A percentile compares a stretch with the other conserved stretches of the same genome.
phyloP scores from a whole-genome alignment of 1,140 invertebrate genomes.

The Drosophila athabasca region DNA sequence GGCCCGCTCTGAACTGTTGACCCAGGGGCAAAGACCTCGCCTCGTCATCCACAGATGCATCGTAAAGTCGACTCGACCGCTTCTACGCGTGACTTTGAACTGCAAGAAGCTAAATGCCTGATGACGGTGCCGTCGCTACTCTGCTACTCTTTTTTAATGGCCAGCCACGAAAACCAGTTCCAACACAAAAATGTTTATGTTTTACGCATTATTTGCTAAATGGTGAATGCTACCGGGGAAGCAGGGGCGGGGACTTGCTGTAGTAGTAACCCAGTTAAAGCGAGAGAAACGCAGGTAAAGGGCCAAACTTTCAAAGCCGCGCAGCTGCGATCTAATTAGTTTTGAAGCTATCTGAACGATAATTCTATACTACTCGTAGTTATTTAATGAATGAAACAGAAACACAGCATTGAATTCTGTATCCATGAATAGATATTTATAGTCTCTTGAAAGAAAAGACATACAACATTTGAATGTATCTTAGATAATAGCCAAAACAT shows the following conservation, averaged over 20 bases:
- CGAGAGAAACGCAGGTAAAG: conserved; percentile 48
- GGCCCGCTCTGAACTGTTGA: conserved; percentile 11
- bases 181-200: conserved; percentile 47
- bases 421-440: too few relatives aligned
- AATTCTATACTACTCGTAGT: neutral
- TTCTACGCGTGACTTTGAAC: conserved; percentile 27
- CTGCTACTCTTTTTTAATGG: conserved; percentile 15
- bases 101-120: conserved; percentile 26
- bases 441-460: too few relatives aligned
- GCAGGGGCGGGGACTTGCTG: neutral
- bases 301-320: neutral
- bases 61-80: conserved; percentile 20
- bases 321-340: neutral
- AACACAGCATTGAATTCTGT: too few relatives aligned
- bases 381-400: neutral
- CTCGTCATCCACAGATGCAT: conserved; percentile 25
- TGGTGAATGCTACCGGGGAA: neutral
- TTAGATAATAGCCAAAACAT: too few relatives aligned
- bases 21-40: conserved; percentile 67
- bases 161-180: conserved; percentile 55
- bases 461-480: too few relatives aligned
- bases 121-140: neutral
- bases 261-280: conserved; percentile 67
- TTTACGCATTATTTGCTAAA: conserved; percentile 52
- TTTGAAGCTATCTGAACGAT: conserved; percentile 2